Evolutionary conservation across 2,888 invertebrate species (phyloP), one percentile per base, ranked within the genome.

Genomic region (Serripes groenlandicus): DNA sequence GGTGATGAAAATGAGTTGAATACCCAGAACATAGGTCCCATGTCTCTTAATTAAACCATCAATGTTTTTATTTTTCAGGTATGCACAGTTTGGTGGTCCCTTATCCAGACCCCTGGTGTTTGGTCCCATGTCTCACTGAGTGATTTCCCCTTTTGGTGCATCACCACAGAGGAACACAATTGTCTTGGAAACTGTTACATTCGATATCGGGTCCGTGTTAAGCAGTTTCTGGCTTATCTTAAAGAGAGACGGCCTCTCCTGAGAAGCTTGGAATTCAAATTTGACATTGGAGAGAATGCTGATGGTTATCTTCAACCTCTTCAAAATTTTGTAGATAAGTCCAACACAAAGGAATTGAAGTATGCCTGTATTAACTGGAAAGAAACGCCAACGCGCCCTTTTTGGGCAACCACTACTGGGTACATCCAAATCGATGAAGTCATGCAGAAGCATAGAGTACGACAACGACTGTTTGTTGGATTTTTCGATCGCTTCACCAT

Each of bases 281-380:
- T 94, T 78, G 94, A 95, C 84, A 93, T 95, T 34, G 92, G 89
- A 4, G 92, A 94, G 76, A 75, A 86, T 21, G 88, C 90, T 34
- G 93, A 93, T 76, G 89, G 92, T 2, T 94, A 92, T 90, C 77
- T 93, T 30, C 85, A 89, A 18, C 88, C 91, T 34, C 75, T 94
- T 0, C 89, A 93, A 79, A 86, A 82, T 26, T 76, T 93, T 30
- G 85, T 93, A 49, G 78, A 81, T 30, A 81, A 86, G 7, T 80
- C 90, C 15, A 88, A 88, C 23, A 90, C 89, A 15, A 86, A 81
- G n/a, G 92, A 92, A 32, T 83, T 94, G 56, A 83, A 84, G 56
- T 90, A 90, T 64, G 92, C 91, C 5, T 88, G 92, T 66, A 87
- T 94, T 58, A 93, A 93, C 86, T 94, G 94, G 94, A 93, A 92